These are phyloP conservation scores for Elephas maximus DNA, from an alignment of 2,113 vertebrate genomes.

Conservation along the genomic window DNA sequence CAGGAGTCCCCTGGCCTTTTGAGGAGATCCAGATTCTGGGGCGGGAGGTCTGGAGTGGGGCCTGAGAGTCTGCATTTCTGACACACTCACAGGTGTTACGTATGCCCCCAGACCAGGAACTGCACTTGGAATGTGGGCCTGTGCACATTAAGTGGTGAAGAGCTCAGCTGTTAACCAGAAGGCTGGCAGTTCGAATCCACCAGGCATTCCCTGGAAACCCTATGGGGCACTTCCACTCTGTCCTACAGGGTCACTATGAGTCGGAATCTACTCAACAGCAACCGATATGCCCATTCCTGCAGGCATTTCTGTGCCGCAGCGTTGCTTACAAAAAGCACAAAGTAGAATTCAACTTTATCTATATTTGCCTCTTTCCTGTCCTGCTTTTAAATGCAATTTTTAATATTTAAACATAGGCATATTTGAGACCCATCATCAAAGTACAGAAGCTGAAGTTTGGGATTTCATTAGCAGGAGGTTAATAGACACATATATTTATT, in stretches of 20 bases:
- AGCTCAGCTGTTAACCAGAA: no score
- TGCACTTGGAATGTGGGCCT: not conserved
- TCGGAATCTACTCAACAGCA: no score
- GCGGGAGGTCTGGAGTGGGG: not conserved
- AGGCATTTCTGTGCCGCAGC: not conserved
- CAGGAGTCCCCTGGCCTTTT: no score
- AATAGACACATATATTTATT: not conserved
- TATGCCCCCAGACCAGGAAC: not conserved
- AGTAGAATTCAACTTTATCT: not conserved
- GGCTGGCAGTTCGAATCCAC: no score
- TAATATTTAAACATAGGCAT: not conserved
- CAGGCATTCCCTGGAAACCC: no score
- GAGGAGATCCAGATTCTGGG: not conserved
- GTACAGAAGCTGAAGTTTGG: not conserved
- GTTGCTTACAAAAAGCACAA: not conserved
- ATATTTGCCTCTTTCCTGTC: not conserved
- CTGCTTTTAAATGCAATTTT: not conserved
- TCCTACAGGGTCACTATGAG: no score
- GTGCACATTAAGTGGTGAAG: no score
- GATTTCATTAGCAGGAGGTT: not conserved
- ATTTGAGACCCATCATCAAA: slow-evolving; percentile 29
- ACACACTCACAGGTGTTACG: not conserved
- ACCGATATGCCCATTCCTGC: no score
- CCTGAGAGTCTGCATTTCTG: not conserved
- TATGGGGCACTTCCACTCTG: no score